These are phyloP conservation scores for Cotesia congregata DNA, from an alignment of 2,888 invertebrate genomes.

Conservation along the genomic window DNA sequence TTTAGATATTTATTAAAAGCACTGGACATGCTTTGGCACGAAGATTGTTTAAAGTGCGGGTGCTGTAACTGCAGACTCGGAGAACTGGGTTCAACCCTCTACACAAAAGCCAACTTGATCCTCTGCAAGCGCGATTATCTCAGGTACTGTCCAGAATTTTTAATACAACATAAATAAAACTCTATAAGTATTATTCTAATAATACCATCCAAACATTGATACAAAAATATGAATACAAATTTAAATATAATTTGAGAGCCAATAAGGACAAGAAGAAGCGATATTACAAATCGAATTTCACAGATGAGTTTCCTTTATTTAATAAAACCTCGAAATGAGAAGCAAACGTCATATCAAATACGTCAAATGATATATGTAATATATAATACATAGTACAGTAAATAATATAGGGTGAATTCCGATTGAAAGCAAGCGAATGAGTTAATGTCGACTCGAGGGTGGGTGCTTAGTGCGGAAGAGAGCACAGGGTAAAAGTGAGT, in stretches of 20 bases:
- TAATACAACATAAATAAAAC: slow-evolving; percentile 10
- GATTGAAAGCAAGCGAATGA: slow-evolving; percentile 11
- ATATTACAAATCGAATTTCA: slow-evolving; percentile 66
- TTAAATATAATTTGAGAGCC: slow-evolving; percentile 4
- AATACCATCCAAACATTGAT: not conserved
- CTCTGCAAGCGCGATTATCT: slow-evolving; percentile 93
- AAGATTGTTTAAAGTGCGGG: slow-evolving; percentile 92
- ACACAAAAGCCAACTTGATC: slow-evolving; percentile 91
- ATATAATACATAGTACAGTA: no score
- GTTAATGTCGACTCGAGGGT: not conserved
- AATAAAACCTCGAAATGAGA: slow-evolving; percentile 57
- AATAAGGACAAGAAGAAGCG: slow-evolving; percentile 24
- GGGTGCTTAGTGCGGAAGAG: slow-evolving; percentile 31
- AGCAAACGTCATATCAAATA: slow-evolving; percentile 49
- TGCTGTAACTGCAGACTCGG: slow-evolving; percentile 95
- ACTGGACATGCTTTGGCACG: slow-evolving; percentile 93
- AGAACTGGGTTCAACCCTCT: slow-evolving; percentile 91
- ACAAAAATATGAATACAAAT: slow-evolving; percentile 15
- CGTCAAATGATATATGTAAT: no score
- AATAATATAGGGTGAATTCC: slow-evolving; percentile 12
- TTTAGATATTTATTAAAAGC: slow-evolving; percentile 80
- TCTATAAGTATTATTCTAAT: slow-evolving; percentile 23
- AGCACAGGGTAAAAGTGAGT: slow-evolving; percentile 47
- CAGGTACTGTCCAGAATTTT: slow-evolving; percentile 73
- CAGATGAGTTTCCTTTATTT: slow-evolving; percentile 69